Evolutionary conservation across 1,140 invertebrate species (phyloP).

Genomic region (Drosophila kohkoa): DNA sequence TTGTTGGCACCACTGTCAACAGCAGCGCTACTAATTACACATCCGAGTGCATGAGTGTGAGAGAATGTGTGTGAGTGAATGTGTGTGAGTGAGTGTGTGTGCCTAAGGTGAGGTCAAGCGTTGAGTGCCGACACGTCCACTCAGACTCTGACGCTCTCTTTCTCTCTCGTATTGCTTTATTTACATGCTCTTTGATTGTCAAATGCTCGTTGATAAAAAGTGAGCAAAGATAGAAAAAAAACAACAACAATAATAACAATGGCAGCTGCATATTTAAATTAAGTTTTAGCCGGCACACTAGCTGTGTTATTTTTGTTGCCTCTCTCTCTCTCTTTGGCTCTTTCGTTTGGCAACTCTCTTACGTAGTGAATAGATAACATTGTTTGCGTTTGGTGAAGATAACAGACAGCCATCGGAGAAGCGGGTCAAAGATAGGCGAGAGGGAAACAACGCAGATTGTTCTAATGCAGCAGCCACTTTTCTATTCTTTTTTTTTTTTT

Average conservation of each 20-base stretch:
- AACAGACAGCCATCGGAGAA: constrained; percentile 12
- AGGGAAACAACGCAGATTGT: neutral
- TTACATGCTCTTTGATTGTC: constrained; percentile 48
- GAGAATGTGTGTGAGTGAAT: constrained; percentile 8
- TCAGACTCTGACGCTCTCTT: constrained; percentile 1
- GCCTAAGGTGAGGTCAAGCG: constrained; percentile 58
- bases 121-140: constrained; percentile 32
- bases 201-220: constrained; percentile 34
- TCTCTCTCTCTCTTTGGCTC: neutral
- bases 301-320: constrained; percentile 2
- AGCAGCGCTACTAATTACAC: constrained; percentile 60
- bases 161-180: constrained; percentile 35
- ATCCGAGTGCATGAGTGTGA: constrained; percentile 8
- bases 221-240: constrained; percentile 8
- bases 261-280: constrained; percentile 35
- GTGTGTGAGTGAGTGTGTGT: constrained; percentile 20
- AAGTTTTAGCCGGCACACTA: constrained; percentile 40
- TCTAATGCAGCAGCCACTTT: constrained; percentile 11
- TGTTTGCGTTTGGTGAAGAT: constrained; percentile 43
- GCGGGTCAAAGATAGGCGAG: constrained; percentile 2
- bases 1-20: constrained; percentile 65
- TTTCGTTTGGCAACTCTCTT: constrained; percentile 15
- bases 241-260: neutral
- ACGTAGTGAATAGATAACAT: constrained; percentile 43
- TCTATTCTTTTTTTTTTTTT: neutral